A percentile compares a stretch with the other conserved stretches of the same genome.
Evolutionary conservation across 2,797 vertebrate genomes (phyloP).

Genomic region (Sebastes jordani): DNA sequence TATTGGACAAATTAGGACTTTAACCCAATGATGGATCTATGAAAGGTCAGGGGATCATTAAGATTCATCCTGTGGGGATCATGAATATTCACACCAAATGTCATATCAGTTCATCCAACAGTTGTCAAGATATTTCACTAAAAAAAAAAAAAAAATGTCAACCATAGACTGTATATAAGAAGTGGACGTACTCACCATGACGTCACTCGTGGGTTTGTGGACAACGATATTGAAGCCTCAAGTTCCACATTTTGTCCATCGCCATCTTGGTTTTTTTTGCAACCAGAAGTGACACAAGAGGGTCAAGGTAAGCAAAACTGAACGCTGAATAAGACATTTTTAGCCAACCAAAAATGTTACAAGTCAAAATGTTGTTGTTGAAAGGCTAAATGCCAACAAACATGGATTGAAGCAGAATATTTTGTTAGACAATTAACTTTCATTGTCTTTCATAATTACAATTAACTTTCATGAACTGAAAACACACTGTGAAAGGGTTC

Average conservation of each 20-base stretch:
- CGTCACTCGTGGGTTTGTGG: neutral
- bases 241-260: neutral
- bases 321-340: too few relatives aligned
- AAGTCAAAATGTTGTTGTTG: too few relatives aligned
- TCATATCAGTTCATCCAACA: neutral
- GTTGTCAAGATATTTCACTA: neutral
- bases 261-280: neutral
- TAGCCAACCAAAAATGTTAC: too few relatives aligned
- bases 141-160: neutral
- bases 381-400: too few relatives aligned
- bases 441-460: too few relatives aligned
- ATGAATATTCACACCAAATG: neutral
- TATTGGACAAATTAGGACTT: neutral
- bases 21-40: neutral
- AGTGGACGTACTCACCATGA: neutral
- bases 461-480: too few relatives aligned
- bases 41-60: neutral
- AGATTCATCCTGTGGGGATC: neutral
- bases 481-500: rapidly evolving
- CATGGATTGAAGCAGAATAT: too few relatives aligned
- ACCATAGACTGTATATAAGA: neutral
- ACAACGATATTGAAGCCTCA: neutral
- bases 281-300: neutral
- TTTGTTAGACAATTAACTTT: too few relatives aligned
- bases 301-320: too few relatives aligned